Conservation (phyloP, 2,113 vertebrate species). For the Ahaetulla prasina region DNA sequence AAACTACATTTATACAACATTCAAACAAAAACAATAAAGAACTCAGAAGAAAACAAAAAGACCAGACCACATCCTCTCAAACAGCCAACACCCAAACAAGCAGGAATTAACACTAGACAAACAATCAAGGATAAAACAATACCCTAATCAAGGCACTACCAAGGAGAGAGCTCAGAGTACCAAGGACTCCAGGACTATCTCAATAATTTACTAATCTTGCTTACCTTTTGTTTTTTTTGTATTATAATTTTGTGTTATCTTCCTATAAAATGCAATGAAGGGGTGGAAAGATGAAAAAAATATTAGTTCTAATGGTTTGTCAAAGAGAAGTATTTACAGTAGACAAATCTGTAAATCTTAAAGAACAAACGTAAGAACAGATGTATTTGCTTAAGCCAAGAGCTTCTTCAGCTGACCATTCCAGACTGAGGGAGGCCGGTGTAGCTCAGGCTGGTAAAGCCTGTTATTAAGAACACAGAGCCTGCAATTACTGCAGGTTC, state of each 20-base stretch:
- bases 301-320: constrained; percentile 25
- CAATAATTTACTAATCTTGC: neutral
- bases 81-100: no score
- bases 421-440: neutral
- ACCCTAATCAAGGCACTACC: no score
- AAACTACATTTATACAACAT: neutral
- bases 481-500: no score
- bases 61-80: no score
- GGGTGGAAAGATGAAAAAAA: neutral
- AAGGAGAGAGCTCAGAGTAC: no score
- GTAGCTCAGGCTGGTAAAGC: no score
- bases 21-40: neutral
- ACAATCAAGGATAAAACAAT: no score
- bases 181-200: neutral
- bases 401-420: neutral
- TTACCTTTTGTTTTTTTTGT: no score
- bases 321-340: constrained; percentile 35
- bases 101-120: no score
- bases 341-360: neutral
- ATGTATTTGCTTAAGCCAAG: neutral
- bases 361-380: neutral
- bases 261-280: neutral
- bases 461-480: no score
- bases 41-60: neutral
- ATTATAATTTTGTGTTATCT: neutral